Evolutionary conservation across 2,113 vertebrate genomes (phyloP), one percentile per base, ranked within the genome.

Genomic region (Nothobranchius furzeri): DNA sequence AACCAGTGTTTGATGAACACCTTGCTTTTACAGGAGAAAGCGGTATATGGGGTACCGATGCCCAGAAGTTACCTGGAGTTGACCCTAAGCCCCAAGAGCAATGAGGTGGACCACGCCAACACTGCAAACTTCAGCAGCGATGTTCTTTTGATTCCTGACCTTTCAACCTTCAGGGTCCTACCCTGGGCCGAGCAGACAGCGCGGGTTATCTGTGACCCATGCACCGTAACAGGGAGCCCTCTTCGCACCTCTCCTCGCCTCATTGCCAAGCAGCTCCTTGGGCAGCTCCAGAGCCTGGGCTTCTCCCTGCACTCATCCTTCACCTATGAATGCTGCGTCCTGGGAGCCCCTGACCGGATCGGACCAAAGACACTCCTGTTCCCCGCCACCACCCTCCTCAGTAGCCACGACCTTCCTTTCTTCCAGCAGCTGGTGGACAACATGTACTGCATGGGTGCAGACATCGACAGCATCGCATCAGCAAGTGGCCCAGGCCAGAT

Each of bases 121-220:
- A 87, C 94, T 13, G 92, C 91, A 0, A 95, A 93, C 88, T 96
- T 95, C 86, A 95, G 94, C 72, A 95, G 93, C 47, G 96, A 98
- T 67, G 89, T 98, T 24, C 93, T 98, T 40, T 90, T 99, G 73
- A 94, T 95, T 56, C 95, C 96, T 0, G 96, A 98, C 72, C 87
- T 98, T 15, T 88, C 92, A 0, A 98, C 96, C 0, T 98, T 98
- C 68, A 86, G 90, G 77, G 87, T 93, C 15, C 76, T 98, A 8
- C 96, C 96, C 0, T 98, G 96, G 96, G 93, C 90, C 0, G 94
- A 96, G 67, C 93, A 95, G 84, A 97, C 95, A 0, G 95, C 95
- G 0, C 92, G 96, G 68, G 94, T 98, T 73, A 96, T 98, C 78
- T 98, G 96, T 1, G 96, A 98, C 83, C 93, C 96, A 6, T 98